Base-by-base conservation (phyloP, 2,113 vertebrate species). In the Zapornia atra region DNA sequence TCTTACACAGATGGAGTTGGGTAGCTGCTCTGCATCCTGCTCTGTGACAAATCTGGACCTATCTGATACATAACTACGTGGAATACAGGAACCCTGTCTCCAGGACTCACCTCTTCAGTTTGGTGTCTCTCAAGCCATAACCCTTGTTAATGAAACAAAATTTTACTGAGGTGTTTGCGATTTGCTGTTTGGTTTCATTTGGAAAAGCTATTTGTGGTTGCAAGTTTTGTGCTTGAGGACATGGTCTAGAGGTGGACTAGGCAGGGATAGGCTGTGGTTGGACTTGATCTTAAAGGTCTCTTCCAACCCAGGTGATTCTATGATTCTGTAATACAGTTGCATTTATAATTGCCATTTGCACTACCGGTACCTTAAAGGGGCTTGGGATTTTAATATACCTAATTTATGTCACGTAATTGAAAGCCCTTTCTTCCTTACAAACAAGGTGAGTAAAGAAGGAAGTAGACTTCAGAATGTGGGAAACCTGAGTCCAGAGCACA, bases 31-130 rank as follows among this genome's bases (percentile, higher is more conserved):
- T 54, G 22, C 7, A 0, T 85, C 38, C 22, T 34, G 11, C 12
- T 56, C n/a, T 3, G 0, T 42, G 63, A 2, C 6, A 56, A 0
- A 38, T 70, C 50, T 50, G 44, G 36, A n/a, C 24, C 20, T 34
- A 2, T 31, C 3, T 20, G 61, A 6, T 75, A 29, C 22, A 5
- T 31, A 54, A 33, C 46, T 65, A 28, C 63, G 0, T 18, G 22
- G 21, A 48, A 4, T 4, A 5, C 13, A 38, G 46, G 22, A 89
- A 16, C 61, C 38, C 61, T 84, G 17, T 50, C 34, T 73, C 33
- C 28, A 54, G 64, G 31, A 40, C 15, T 89, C 21, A 1, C 4
- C 51, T 14, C 10, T 57, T 42, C 57, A 10, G 12, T 59, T 59
- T 59, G 69, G 11, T 42, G 3, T 51, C 33, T 71, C 38, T 80